These are phyloP conservation scores for Eulemur macaco DNA, from an alignment of 2,113 vertebrate genomes.

Conservation along the genomic window DNA sequence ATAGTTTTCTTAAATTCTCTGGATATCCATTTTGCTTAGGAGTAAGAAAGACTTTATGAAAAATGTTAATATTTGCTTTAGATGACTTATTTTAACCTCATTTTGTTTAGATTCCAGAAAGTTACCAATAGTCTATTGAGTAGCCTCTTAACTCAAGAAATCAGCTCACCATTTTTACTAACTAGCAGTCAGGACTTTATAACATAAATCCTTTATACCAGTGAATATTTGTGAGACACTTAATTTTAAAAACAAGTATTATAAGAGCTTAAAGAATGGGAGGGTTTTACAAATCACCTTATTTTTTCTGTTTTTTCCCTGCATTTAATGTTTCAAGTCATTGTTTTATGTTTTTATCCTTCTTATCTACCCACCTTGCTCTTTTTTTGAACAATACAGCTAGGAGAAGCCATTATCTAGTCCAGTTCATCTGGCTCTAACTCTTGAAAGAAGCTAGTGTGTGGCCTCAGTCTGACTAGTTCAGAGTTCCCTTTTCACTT, in stretches of 20 bases:
- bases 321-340: neutral
- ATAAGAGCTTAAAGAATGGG: neutral
- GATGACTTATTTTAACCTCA: neutral
- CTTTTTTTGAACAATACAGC: neutral
- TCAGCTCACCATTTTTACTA: neutral
- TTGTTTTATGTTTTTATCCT: neutral
- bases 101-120: neutral
- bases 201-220: neutral
- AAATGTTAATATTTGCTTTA: neutral
- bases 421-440: neutral
- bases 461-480: neutral
- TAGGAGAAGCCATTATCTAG: neutral
- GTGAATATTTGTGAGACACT: neutral
- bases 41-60: neutral
- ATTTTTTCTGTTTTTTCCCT: neutral
- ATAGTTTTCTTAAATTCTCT: neutral
- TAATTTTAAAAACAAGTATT: constrained; percentile 16
- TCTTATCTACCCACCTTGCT: neutral
- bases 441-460: constrained; percentile 70
- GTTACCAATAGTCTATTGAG: neutral
- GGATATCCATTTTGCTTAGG: neutral
- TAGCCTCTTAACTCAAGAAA: neutral
- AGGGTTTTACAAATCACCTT: neutral
- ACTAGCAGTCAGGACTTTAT: neutral
- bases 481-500: constrained; percentile 43